phyloP scores from a whole-genome alignment of 2,797 vertebrate species.

The Aplochiton taeniatus region DNA sequence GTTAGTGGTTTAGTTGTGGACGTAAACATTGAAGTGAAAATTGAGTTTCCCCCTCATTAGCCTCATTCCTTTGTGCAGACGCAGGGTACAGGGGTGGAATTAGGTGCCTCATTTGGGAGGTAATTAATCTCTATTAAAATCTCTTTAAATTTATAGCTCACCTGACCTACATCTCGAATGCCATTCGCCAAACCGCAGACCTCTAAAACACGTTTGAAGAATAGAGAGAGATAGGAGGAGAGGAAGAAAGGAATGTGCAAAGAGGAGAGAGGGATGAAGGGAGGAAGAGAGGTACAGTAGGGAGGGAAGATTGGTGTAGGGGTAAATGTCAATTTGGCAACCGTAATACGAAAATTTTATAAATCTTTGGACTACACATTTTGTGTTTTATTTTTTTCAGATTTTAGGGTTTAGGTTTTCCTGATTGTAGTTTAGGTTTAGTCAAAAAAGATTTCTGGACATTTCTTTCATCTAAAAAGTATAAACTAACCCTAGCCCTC shows the following conservation, averaged over 20 bases:
- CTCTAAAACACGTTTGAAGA: conserved; percentile 19
- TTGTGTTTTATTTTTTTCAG: too few relatives aligned
- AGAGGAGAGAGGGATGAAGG: conserved; percentile 5
- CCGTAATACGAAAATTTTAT: neutral
- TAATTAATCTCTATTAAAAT: conserved; percentile 61
- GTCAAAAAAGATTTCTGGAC: too few relatives aligned
- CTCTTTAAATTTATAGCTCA: conserved; percentile 36
- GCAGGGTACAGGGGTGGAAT: conserved; percentile 14
- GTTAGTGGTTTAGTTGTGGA: neutral
- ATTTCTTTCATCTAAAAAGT: too few relatives aligned
- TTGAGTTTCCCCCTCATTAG: conserved; percentile 16
- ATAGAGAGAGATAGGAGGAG: neutral
- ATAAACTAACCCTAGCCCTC: too few relatives aligned
- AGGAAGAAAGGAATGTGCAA: neutral
- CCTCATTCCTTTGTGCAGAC: neutral
- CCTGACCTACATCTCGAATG: conserved; percentile 39
- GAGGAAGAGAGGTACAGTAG: neutral
- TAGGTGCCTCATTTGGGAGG: conserved; percentile 41
- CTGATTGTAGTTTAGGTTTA: too few relatives aligned
- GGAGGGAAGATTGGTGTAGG: neutral
- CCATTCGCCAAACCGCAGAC: conserved; percentile 29
- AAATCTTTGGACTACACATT: too few relatives aligned
- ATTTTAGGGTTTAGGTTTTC: too few relatives aligned
- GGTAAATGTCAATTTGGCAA: neutral
- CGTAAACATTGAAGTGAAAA: conserved; percentile 2